These are phyloP conservation scores for Andrena fulva DNA, from an alignment of 2,888 invertebrate genomes.

Conservation along the genomic window DNA sequence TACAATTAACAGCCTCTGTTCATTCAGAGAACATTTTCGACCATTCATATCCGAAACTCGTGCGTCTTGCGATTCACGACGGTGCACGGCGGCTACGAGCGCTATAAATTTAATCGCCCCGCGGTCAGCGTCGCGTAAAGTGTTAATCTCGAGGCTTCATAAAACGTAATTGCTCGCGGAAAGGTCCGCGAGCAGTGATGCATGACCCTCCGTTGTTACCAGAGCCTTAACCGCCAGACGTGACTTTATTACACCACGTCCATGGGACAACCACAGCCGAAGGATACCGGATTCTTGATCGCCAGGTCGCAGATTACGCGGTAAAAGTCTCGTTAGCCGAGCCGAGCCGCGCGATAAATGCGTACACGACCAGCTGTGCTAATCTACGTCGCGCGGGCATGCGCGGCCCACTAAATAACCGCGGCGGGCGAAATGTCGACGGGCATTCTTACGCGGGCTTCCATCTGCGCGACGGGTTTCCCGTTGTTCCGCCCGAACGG, in stretches of 20 bases:
- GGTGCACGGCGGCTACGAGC: too few relatives aligned
- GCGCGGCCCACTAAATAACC: slow-evolving; percentile 9
- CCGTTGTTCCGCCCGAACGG: slow-evolving; percentile 57
- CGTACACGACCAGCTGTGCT: neutral
- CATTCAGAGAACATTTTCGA: neutral
- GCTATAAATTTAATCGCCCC: neutral
- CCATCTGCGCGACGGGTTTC: slow-evolving; percentile 52
- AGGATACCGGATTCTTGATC: slow-evolving; percentile 69
- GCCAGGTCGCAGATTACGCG: neutral
- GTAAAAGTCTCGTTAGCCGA: neutral
- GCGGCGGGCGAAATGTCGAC: slow-evolving; percentile 25
- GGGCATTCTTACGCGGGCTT: neutral
- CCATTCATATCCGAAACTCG: neutral
- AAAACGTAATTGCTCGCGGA: slow-evolving; percentile 27
- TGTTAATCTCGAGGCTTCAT: slow-evolving; percentile 25
- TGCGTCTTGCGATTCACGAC: neutral
- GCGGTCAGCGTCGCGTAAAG: slow-evolving; percentile 12
- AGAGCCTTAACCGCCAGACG: slow-evolving; percentile 74
- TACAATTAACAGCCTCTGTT: neutral
- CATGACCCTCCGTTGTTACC: slow-evolving; percentile 58
- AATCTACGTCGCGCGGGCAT: neutral
- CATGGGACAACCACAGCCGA: slow-evolving; percentile 67
- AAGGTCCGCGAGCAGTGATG: slow-evolving; percentile 37
- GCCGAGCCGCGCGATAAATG: neutral
- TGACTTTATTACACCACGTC: slow-evolving; percentile 65